Evolutionary conservation across 2,797 vertebrate genomes (phyloP).

Genomic region (Tapirus indicus): DNA sequence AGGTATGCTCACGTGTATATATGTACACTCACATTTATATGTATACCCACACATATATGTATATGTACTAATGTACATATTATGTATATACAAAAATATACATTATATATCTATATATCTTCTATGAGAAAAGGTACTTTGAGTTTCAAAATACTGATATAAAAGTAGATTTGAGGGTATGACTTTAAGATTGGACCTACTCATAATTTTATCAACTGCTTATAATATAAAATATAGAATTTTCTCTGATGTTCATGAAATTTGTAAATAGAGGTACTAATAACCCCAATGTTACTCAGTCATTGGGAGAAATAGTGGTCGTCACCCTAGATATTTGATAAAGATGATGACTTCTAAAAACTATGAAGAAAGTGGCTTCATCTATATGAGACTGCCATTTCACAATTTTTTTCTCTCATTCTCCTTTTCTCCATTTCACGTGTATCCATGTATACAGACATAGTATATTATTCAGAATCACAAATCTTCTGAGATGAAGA

Average conservation of each 20-base stretch:
- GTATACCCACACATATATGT: neutral
- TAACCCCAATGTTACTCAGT: neutral
- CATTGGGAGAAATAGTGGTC: neutral
- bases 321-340: neutral
- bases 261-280: neutral
- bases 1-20: neutral
- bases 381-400: neutral
- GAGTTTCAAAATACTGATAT: neutral
- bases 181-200: neutral
- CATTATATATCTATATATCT: neutral
- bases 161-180: neutral
- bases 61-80: neutral
- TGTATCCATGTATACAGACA: neutral
- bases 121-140: neutral
- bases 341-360: neutral
- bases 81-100: neutral
- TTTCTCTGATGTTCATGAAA: neutral
- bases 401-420: neutral
- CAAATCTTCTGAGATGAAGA: neutral
- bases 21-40: neutral
- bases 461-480: neutral
- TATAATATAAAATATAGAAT: neutral
- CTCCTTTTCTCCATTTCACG: neutral
- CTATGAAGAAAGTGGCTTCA: neutral
- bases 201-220: conserved; percentile 4